A percentile compares a stretch with the other conserved stretches of the same genome.
These are phyloP conservation scores for Myripristis jacobus DNA, from an alignment of 2,797 vertebrate genomes.

Conservation along the genomic window DNA sequence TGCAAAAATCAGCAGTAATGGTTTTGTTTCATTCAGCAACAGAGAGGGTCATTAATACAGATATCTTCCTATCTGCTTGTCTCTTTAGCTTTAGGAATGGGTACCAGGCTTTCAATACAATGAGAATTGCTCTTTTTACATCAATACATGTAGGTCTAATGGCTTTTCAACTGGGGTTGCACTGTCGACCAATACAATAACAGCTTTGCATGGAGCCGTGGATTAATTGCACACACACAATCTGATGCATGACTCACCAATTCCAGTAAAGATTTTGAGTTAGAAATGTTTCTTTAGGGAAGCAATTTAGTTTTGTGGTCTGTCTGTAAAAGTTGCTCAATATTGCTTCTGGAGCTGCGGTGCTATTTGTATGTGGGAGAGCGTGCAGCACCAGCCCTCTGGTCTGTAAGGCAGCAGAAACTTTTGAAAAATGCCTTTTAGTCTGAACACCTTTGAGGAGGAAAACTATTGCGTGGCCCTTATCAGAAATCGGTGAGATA, in stretches of 20 bases:
- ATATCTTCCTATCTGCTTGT: slow-evolving; percentile 6
- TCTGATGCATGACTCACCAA: slow-evolving; percentile 20
- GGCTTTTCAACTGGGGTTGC: slow-evolving; percentile 49
- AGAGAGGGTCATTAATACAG: slow-evolving; percentile 14
- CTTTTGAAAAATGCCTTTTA: slow-evolving; percentile 39
- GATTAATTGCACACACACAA: slow-evolving; percentile 56
- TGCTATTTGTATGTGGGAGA: slow-evolving; percentile 17
- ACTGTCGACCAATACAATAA: slow-evolving; percentile 62
- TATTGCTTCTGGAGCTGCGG: slow-evolving; percentile 3
- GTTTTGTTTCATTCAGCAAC: neutral
- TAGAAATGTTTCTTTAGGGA: slow-evolving; percentile 50
- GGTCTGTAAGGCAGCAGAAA: slow-evolving; percentile 34
- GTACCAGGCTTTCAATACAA: slow-evolving; percentile 12
- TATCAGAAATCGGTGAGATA: slow-evolving; percentile 44
- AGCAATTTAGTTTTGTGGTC: slow-evolving; percentile 43
- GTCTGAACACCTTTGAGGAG: slow-evolving; percentile 27
- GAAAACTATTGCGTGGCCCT: slow-evolving; percentile 22
- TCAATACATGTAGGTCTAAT: slow-evolving; percentile 70
- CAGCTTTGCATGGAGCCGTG: slow-evolving; percentile 35
- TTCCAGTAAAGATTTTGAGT: slow-evolving; percentile 31
- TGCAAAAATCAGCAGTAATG: neutral
- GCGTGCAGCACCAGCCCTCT: slow-evolving; percentile 10
- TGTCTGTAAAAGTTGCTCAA: slow-evolving; percentile 20
- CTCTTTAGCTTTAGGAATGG: slow-evolving; percentile 31
- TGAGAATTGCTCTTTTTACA: slow-evolving; percentile 40